Conservation (phyloP, 92 coral and sea anemone genomes). For the Scolanthus callimorphus region DNA sequence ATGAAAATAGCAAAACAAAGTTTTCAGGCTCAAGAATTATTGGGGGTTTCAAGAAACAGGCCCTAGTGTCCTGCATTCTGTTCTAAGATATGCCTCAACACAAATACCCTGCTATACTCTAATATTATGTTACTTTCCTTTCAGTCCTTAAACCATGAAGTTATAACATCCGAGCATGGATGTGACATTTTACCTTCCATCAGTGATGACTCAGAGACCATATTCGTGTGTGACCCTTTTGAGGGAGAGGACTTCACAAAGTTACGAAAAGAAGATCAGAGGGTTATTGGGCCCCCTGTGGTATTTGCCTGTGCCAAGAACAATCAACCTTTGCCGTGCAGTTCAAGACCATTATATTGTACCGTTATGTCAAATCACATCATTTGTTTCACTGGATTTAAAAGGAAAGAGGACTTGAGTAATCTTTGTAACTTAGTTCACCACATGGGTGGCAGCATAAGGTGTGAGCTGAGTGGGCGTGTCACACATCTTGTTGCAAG, state of each 20-base stretch:
- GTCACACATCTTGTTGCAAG: constrained; percentile 95
- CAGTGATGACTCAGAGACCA: constrained; percentile 68
- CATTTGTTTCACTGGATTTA: constrained; percentile 92
- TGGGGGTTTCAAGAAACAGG: too few species aligned
- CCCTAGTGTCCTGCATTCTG: too few species aligned
- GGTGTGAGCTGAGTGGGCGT: constrained; percentile 87
- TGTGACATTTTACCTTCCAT: constrained; percentile 51
- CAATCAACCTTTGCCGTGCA: constrained; percentile 80
- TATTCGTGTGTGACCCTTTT: constrained; percentile 94
- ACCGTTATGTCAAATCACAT: constrained; percentile 74
- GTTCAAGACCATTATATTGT: constrained; percentile 89
- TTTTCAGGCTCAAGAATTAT: not conserved
- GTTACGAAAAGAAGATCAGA: constrained; percentile 81
- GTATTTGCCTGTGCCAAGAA: constrained; percentile 68
- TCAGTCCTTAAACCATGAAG: constrained; percentile 67
- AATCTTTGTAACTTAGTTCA: constrained; percentile 87
- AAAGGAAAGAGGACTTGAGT: constrained; percentile 80
- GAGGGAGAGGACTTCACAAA: constrained; percentile 87
- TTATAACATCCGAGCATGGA: constrained; percentile 62
- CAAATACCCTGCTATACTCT: too few species aligned
- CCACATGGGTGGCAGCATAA: constrained; percentile 97
- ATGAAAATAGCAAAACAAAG: too few species aligned
- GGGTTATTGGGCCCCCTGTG: constrained; percentile 90
- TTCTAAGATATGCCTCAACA: too few species aligned
- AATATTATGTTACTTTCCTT: not conserved